phyloP scores from a whole-genome alignment of 2,797 vertebrate species.

The Buceros bicornis region DNA sequence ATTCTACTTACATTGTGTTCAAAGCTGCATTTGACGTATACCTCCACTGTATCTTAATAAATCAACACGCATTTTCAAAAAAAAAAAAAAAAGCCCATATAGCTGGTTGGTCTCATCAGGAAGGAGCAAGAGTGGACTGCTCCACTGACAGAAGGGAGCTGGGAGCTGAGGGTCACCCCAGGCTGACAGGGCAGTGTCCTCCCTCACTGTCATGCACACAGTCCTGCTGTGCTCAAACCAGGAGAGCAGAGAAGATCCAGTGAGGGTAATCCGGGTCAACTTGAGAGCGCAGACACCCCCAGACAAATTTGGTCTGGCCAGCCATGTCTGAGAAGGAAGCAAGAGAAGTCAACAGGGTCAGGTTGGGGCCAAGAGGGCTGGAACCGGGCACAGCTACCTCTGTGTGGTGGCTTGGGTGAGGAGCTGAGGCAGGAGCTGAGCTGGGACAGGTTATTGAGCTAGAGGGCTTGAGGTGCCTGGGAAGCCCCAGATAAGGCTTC shows the following conservation, averaged over 20 bases:
- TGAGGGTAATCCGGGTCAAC: neutral
- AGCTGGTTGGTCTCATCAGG: no score
- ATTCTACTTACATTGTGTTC: neutral
- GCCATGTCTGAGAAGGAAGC: accelerated
- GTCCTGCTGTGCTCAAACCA: neutral
- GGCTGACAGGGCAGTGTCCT: no score
- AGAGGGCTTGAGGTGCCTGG: neutral
- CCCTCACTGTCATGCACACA: no score
- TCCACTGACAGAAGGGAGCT: neutral
- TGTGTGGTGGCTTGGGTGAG: neutral
- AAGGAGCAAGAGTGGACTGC: no score
- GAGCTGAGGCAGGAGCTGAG: no score
- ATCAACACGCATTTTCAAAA: no score
- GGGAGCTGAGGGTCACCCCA: neutral
- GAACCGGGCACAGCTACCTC: accelerated
- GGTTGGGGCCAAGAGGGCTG: neutral
- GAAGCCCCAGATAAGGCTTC: neutral
- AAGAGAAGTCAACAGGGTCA: neutral
- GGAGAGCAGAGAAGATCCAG: neutral
- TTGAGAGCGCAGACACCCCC: neutral
- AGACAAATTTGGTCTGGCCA: neutral
- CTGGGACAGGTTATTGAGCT: no score
- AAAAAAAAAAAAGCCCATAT: no score
- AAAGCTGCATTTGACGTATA: no score
- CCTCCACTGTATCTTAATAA: no score